Conservation (phyloP, 2,113 vertebrate genomes). For the Sarotherodon lohbergeri region DNA sequence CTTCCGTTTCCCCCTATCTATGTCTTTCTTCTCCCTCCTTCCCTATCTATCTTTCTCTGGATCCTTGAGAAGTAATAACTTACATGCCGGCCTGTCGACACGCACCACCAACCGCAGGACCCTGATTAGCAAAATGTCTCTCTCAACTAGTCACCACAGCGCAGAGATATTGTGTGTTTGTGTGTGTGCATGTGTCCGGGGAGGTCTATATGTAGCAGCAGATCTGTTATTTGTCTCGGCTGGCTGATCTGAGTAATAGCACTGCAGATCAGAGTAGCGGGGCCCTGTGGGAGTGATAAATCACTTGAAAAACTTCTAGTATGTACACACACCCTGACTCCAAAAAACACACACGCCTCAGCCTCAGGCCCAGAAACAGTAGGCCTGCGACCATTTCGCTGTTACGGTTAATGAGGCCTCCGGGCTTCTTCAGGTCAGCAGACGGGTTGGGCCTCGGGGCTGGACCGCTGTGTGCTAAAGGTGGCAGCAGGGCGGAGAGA, state of each 20-base stretch:
- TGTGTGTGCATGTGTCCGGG: neutral
- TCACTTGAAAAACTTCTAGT: constrained; percentile 36
- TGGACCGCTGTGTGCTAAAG: neutral
- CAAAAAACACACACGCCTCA: constrained; percentile 12
- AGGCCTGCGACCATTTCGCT: neutral
- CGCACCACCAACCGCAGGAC: constrained; percentile 21
- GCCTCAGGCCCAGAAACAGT: constrained; percentile 9
- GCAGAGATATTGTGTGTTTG: neutral
- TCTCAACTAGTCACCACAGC: constrained; percentile 24
- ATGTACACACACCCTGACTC: constrained; percentile 21
- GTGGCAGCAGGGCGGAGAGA: neutral
- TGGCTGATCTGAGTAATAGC: constrained; percentile 57
- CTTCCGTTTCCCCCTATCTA: neutral
- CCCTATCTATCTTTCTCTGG: neutral
- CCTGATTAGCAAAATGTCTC: constrained; percentile 38
- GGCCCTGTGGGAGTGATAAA: constrained; percentile 45
- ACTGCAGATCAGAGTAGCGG: constrained; percentile 33
- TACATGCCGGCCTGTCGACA: neutral
- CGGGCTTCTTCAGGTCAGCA: constrained; percentile 8
- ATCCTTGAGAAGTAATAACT: constrained; percentile 11
- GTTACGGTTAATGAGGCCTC: constrained; percentile 32
- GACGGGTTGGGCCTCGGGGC: neutral
- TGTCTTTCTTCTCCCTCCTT: neutral
- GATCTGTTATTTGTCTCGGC: constrained; percentile 52
- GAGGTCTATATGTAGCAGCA: constrained; percentile 21